Conservation (phyloP, 1,140 invertebrate genomes). For the Ceratina japonica region DNA sequence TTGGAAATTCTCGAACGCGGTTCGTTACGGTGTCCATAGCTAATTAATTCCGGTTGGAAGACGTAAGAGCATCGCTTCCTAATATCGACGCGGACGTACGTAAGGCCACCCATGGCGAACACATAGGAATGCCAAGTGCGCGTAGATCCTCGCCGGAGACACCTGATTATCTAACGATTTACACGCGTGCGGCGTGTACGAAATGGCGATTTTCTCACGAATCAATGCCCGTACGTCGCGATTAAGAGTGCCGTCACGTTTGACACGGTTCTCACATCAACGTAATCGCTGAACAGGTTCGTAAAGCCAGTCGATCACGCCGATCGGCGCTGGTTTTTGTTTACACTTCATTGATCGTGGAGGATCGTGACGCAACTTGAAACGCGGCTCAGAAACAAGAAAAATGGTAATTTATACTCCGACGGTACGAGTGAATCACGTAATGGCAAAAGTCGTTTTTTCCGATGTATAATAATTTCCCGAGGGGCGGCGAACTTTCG, state of each 20-base stretch:
- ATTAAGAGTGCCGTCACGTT: slow-evolving; percentile 37
- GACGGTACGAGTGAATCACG: too few species aligned
- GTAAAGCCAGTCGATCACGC: slow-evolving; percentile 3
- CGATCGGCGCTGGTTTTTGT: too few species aligned
- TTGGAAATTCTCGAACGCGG: slow-evolving; percentile 2
- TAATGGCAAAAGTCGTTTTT: too few species aligned
- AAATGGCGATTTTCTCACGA: slow-evolving; percentile 53
- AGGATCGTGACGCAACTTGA: too few species aligned
- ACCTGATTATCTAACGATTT: slow-evolving; percentile 53
- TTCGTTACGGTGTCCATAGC: background rate
- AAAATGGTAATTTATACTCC: too few species aligned
- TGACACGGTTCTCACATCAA: slow-evolving; percentile 48
- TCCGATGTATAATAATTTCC: too few species aligned
- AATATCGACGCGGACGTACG: slow-evolving; percentile 34
- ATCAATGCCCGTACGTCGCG: slow-evolving; percentile 33
- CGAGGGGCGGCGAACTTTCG: too few species aligned
- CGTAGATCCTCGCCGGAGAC: slow-evolving; percentile 8
- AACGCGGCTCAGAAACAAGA: too few species aligned
- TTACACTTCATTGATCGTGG: too few species aligned
- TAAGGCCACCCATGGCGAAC: slow-evolving; percentile 24
- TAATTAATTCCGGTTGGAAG: background rate
- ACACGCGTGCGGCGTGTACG: slow-evolving; percentile 37
- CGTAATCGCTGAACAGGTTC: slow-evolving; percentile 13
- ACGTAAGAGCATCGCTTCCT: slow-evolving; percentile 10
- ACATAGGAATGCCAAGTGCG: slow-evolving; percentile 33